Evolutionary conservation across 1,140 invertebrate species (phyloP), one percentile per base, ranked within the genome.

Genomic region (Limonius californicus): DNA sequence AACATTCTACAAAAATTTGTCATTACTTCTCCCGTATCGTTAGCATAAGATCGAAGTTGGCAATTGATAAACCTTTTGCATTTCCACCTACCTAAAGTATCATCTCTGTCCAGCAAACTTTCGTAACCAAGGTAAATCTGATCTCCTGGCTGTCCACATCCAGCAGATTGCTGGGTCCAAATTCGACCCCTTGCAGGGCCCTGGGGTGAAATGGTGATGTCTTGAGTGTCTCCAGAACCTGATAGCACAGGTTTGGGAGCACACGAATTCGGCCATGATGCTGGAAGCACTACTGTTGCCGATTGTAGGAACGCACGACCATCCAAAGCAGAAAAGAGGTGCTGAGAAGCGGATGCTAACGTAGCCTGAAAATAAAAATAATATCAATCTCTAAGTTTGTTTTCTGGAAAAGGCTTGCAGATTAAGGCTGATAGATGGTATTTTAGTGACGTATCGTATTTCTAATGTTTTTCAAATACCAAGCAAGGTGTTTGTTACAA

Each of bases 111-210:
- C 45, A 66, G 75, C 62, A 67, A 68, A 16, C 30, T 68, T 64
- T 72, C 69, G 59, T 80, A 80, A 54, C 79, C 78, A 2, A 85
- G 50, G 65, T 80, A 83, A 12, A 87, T 82, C 65, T 83, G 83
- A 71, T 85, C 83, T 1, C 85, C 85, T 2, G 74, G 74, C 62
- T 80, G 72, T 3, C 83, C 84, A 63, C 85, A 87, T 0, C 82
- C 81, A 7, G 77, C 64, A 7, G 82, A 80, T 72, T 86, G 85
- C 66, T 85, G 81, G 0, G 84, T 85, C 79, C 80, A 87, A 27
- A 75, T 62, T 56, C 81, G 74, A 2, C 82, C 81, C 65, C 81
- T 79, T 3, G 81, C 74, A 0, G 81, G 80, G 66, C 82, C 82
- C 6, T 78, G 72, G 2, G 74, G 68, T 11, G 78, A 76, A 1